Evolutionary conservation across 2,888 invertebrate genomes (phyloP), one percentile per base, ranked within the genome.

Genomic region (Linnaemya vulpina): DNA sequence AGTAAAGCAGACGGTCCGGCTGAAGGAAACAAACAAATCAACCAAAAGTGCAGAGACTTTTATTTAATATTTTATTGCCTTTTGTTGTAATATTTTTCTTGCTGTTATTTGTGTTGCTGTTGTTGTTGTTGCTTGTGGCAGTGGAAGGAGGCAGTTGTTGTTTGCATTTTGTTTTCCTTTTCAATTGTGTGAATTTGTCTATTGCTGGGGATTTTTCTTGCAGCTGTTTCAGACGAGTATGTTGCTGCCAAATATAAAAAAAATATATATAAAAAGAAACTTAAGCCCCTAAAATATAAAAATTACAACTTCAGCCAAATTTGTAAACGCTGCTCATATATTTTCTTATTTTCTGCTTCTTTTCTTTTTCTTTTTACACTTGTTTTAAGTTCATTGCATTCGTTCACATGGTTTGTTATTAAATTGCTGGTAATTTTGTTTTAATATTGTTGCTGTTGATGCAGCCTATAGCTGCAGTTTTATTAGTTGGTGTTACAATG

Each of bases 371-470:
- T 55, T 58, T 40, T 22, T 55, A 5, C 62, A 79, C 80, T 76
- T 85, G 81, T 78, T 60, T 30, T 70, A 78, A 82, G 82, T 82
- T 85, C 74, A 70, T 78, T 85, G 82, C 63, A 85, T 74, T 82
- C 78, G 51, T 67, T 63, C 70, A 60, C 43, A 74, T 82, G 77
- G 11, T 78, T 63, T 74, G 40, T 40, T 80, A 63, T 74, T 58
- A 83, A 83, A 78, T 85, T 65, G 70, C 51, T 78, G 74, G 78
- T 62, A 75, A 65, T 81, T 84, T 78, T 77, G 43, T 53, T 76
- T 76, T 25, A 55, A 55, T 70, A 17, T 71, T 70, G 53, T 63
- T 80, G 43, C 35, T 22, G 5, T 60, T 65, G 46, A 25, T 80
- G 51, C 46, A 68, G 67, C 38, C 11, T 67, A 63, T 49, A 11